A percentile compares a stretch with the other conserved stretches of the same genome.
Conservation (phyloP, 2,888 invertebrate genomes). For the Theretra japonica region DNA sequence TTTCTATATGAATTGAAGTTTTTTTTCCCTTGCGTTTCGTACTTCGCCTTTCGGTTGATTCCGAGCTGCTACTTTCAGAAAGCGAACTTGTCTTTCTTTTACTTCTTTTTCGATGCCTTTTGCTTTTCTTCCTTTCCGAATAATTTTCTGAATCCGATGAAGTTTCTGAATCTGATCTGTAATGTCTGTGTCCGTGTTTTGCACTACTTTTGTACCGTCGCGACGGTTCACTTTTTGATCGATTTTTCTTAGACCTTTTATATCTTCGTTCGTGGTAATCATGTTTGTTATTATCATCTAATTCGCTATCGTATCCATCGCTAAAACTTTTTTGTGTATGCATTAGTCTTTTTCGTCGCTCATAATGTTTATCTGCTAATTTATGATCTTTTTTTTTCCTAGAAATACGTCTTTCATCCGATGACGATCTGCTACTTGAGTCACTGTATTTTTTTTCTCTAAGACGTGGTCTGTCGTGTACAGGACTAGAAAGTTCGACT, state of each 20-base stretch:
- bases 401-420: slow-evolving; percentile 65
- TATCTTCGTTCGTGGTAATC: slow-evolving; percentile 57
- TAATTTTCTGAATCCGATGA: slow-evolving; percentile 69
- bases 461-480: slow-evolving; percentile 60
- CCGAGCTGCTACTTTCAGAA: slow-evolving; percentile 76
- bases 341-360: slow-evolving; percentile 66
- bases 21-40: slow-evolving; percentile 78
- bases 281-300: slow-evolving; percentile 60
- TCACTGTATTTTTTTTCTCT: slow-evolving; percentile 63
- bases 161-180: slow-evolving; percentile 67
- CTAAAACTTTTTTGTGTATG: slow-evolving; percentile 79
- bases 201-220: slow-evolving; percentile 63
- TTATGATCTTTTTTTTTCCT: slow-evolving; percentile 59
- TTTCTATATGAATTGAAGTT: slow-evolving; percentile 77
- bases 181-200: slow-evolving; percentile 60
- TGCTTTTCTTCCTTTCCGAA: slow-evolving; percentile 72
- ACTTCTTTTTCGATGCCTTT: slow-evolving; percentile 70
- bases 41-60: slow-evolving; percentile 71
- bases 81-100: slow-evolving; percentile 73
- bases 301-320: slow-evolving; percentile 79
- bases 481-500: slow-evolving; percentile 77
- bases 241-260: slow-evolving; percentile 65
- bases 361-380: slow-evolving; percentile 63
- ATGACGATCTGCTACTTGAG: slow-evolving; percentile 77
- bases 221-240: slow-evolving; percentile 81